Base-by-base conservation (phyloP, 2,797 vertebrate species). In the Prionace glauca region DNA sequence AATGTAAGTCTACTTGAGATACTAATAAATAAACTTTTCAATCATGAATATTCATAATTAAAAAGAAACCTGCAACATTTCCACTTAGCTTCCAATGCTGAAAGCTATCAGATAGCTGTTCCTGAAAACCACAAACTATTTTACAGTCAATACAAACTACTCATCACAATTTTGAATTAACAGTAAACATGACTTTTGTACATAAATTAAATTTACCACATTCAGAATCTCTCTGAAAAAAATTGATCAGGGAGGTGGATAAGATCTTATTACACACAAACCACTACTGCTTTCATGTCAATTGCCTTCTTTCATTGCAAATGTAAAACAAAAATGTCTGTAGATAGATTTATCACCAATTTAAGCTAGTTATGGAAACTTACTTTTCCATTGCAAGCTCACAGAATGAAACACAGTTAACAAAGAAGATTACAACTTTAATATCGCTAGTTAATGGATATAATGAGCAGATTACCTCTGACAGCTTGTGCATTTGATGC, bases 401-500 rank as follows among this genome's bases (percentile, higher is more conserved):
- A 26, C 56, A n/a, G 62, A 96, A 67, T 94, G 22, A 81, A 32
- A 5, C 2, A 8, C 41, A 26, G 62, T 50, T 72, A 71, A 95
- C 84, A 16, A 60, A 90, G 41, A 11, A 36, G 79, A n/a, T 32
- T 10, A 79, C 1, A 20, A 7, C 4, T 5, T 36, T 84, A 22
- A 84, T 26, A 79, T 62, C 36, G 20, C 16, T 65, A 41, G 41
- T 71, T 36, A 90, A 96, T 87, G 71, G 56, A 56, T 94, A 67
- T 84, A 26, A 74, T 32, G 74, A 93, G 67, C 20, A 20, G 20
- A 36, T 24, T 96, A 98, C 99, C 99, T 98, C 98, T 97, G 96
- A 99, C 97, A 2, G 99, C 99, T 97, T 99, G 99, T 0, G 98
- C 98, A 96, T 99, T 99, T 29, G 99, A 99, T 4, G 98, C 98